Conservation (phyloP, 2,797 vertebrate species). For the Channallabes apus region DNA sequence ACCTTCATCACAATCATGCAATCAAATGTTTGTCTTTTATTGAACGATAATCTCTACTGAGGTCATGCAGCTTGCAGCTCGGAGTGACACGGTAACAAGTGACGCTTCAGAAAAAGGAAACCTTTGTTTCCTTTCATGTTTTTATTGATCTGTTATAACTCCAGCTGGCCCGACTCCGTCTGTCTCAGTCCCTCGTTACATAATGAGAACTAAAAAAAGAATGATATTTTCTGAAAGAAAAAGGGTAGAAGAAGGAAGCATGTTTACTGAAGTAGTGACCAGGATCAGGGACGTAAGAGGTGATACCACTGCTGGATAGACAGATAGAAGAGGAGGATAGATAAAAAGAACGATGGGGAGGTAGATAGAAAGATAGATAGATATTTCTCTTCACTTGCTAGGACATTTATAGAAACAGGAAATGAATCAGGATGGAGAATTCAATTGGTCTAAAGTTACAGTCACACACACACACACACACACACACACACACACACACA, state of each 20-base stretch:
- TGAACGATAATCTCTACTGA: background rate
- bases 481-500: background rate
- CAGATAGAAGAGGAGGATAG: too few species aligned
- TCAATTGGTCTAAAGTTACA: background rate
- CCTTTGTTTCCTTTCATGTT: background rate
- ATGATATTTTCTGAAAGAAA: background rate
- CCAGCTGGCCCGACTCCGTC: background rate
- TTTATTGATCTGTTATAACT: background rate
- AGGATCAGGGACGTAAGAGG: background rate
- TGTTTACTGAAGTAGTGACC: background rate
- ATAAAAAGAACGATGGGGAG: too few species aligned
- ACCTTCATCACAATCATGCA: background rate
- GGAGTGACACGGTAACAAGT: background rate
- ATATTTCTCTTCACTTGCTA: too few species aligned
- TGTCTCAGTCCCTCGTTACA: background rate
- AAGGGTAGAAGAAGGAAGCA: background rate
- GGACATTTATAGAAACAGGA: too few species aligned
- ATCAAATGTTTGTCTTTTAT: background rate
- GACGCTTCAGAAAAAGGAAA: background rate
- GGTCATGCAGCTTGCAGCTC: background rate
- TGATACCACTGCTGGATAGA: too few species aligned
- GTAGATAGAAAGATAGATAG: too few species aligned
- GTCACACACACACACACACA: background rate
- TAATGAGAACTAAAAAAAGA: background rate
- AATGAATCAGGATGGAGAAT: background rate